phyloP scores from a whole-genome alignment of 1,140 invertebrate species.

The Whitmania pigra region DNA sequence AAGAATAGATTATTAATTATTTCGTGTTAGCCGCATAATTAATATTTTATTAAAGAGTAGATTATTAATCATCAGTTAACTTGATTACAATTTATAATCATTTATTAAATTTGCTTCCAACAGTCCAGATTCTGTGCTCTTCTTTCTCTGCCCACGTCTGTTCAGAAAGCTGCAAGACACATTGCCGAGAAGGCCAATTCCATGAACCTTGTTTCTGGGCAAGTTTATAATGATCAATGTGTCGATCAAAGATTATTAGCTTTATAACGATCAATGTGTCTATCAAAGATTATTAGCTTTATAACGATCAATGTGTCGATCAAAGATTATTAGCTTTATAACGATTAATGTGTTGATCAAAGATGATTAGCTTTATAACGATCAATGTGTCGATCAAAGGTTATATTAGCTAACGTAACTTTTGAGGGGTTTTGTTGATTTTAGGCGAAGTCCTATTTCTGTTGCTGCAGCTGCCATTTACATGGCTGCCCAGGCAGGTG shows the following conservation, averaged over 20 bases:
- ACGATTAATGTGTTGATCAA: no score
- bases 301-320: background rate
- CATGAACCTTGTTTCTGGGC: conserved; percentile 88
- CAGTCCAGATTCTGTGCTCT: conserved; percentile 53
- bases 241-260: background rate
- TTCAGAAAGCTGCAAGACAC: conserved; percentile 87
- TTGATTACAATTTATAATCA: background rate
- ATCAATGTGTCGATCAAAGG: no score
- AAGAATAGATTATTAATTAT: conserved; percentile 42
- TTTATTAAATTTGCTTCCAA: conserved; percentile 25
- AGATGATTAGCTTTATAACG: background rate
- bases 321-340: background rate
- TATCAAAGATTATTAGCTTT: background rate
- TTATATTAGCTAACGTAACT: background rate
- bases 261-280: background rate
- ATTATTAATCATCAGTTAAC: conserved; percentile 5
- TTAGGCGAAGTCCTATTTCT: conserved; percentile 84
- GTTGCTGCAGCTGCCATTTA: conserved; percentile 98
- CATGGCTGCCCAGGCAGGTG: conserved; percentile 94
- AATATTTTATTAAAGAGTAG: background rate
- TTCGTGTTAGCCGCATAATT: conserved; percentile 57
- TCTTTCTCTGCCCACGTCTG: conserved; percentile 65
- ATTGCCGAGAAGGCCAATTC: conserved; percentile 93
- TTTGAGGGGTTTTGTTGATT: conserved; percentile 25
- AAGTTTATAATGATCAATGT: conserved; percentile 20